Conservation (phyloP, 1,140 invertebrate species). For the Papilio machaon region DNA sequence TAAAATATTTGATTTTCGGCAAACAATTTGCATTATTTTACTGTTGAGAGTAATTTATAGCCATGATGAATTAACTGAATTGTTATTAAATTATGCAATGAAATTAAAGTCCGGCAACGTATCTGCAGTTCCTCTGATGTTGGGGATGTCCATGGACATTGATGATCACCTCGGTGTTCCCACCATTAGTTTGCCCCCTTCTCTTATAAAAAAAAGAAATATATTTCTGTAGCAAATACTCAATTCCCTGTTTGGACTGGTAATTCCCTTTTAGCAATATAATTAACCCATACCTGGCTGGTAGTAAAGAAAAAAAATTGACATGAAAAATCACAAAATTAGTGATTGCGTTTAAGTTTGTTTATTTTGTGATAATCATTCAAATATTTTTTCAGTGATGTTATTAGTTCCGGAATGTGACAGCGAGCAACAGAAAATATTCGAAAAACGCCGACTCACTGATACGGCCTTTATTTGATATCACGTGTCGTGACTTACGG, state of each 20-base stretch:
- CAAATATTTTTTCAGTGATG: background rate
- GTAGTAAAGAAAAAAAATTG: background rate
- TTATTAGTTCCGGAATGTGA: slow-evolving; percentile 9
- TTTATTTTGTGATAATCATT: background rate
- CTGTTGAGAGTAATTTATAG: background rate
- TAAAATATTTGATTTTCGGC: slow-evolving; percentile 20
- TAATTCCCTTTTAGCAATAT: no score
- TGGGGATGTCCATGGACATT: no score
- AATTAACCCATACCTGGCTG: no score
- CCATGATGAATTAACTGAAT: background rate
- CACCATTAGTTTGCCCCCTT: no score
- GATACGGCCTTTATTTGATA: background rate
- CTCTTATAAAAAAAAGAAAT: no score
- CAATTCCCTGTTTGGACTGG: no score
- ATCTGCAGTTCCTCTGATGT: background rate
- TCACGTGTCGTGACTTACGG: background rate
- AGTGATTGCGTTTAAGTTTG: background rate
- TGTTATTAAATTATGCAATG: background rate
- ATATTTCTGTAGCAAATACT: no score
- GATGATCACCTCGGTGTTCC: no score
- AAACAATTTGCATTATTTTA: background rate
- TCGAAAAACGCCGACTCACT: slow-evolving; percentile 8
- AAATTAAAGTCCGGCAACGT: background rate
- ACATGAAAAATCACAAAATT: background rate
- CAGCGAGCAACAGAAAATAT: background rate